These are phyloP conservation scores for Drosophila setosimentum DNA, from an alignment of 2,888 invertebrate species.

Conservation along the genomic window DNA sequence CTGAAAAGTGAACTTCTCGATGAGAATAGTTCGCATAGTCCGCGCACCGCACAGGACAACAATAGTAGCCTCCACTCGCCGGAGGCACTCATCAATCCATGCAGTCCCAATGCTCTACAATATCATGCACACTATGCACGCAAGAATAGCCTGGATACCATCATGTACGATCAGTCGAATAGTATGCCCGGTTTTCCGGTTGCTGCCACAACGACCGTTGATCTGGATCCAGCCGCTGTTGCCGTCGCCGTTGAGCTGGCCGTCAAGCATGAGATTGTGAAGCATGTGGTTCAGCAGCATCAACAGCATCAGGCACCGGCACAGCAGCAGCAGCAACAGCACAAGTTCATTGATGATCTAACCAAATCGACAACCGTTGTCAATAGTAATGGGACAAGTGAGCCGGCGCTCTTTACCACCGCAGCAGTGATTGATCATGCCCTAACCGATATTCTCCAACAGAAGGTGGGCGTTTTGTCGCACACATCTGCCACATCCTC, in stretches of 20 bases:
- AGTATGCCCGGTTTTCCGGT: conserved; percentile 81
- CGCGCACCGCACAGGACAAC: conserved; percentile 68
- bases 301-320: conserved; percentile 86
- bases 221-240: conserved; percentile 75
- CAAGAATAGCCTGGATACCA: conserved; percentile 81
- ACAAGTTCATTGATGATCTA: conserved; percentile 80
- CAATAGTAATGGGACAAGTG: conserved; percentile 59
- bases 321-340: conserved; percentile 86
- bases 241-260: conserved; percentile 83
- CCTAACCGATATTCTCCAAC: conserved; percentile 79
- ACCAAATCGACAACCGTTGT: conserved; percentile 78
- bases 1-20: conserved; percentile 90
- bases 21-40: conserved; percentile 89
- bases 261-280: conserved; percentile 87
- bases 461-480: conserved; percentile 62
- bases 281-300: conserved; percentile 86
- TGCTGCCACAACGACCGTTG: conserved; percentile 63
- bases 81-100: conserved; percentile 79
- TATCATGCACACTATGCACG: conserved; percentile 76
- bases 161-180: conserved; percentile 82
- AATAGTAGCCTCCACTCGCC: conserved; percentile 70
- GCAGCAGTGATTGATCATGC: conserved; percentile 80
- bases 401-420: conserved; percentile 69
- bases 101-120: conserved; percentile 72
- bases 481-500: conserved; percentile 38